A percentile compares a stretch with the other conserved stretches of the same genome.
These are phyloP conservation scores for Podarcis lilfordi DNA, from an alignment of 2,797 vertebrate species.

Conservation along the genomic window DNA sequence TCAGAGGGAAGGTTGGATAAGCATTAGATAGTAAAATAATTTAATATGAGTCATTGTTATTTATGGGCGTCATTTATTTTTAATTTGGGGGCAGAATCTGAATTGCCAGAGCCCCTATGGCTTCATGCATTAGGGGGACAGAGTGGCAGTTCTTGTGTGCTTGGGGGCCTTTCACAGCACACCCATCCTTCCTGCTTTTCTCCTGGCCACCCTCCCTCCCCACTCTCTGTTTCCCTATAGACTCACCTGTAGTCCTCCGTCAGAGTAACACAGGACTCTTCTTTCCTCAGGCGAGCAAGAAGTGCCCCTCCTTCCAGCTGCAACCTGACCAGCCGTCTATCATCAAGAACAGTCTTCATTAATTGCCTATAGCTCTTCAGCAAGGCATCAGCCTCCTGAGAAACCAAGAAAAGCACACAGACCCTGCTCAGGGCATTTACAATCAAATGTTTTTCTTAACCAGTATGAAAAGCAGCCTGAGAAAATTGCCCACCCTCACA, in stretches of 20 bases:
- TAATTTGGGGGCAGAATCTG: background rate
- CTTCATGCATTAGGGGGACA: background rate
- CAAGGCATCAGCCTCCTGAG: slow-evolving; percentile 84
- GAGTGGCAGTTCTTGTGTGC: too few relatives aligned
- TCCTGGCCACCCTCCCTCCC: background rate
- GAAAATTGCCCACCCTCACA: background rate
- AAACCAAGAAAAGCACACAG: background rate
- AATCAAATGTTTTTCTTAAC: background rate
- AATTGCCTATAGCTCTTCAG: slow-evolving; percentile 77
- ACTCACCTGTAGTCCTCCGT: slow-evolving; percentile 85
- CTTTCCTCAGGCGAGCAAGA: slow-evolving; percentile 85
- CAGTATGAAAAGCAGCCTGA: background rate
- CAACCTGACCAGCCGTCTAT: slow-evolving; percentile 83
- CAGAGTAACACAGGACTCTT: slow-evolving; percentile 77
- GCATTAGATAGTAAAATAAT: background rate
- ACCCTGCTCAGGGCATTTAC: background rate
- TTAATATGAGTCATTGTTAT: background rate
- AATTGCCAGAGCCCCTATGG: background rate
- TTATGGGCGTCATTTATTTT: background rate
- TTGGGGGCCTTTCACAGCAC: background rate
- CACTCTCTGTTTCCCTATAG: background rate
- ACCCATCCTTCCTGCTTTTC: background rate
- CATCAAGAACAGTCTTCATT: slow-evolving; percentile 87
- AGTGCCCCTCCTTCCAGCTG: slow-evolving; percentile 88
- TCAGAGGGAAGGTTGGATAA: background rate